Base-by-base conservation (phyloP, 2,113 vertebrate species). In the Nesoenas mayeri region DNA sequence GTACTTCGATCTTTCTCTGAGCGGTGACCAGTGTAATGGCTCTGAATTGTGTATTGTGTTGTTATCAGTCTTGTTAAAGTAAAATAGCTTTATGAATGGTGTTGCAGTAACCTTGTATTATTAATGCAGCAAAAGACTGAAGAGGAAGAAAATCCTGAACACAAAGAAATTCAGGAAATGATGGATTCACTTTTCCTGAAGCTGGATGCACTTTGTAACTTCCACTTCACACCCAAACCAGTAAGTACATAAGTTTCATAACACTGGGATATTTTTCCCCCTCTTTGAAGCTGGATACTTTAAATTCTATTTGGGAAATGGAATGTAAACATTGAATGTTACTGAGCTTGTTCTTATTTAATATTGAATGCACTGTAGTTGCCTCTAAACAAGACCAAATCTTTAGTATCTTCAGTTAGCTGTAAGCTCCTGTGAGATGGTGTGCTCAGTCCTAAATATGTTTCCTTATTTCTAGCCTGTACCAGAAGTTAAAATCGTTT, bases 141-240 rank as follows among this genome's bases (percentile, higher is more conserved):
- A 91, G 99, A 99, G 65, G 98, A 99, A 50, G 99, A 99, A 97
- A 99, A 99, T 81, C 98, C 99, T 18, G 97, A 98, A 31, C 99
- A 99, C 87, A 96, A 97, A n/a, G 99, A 99, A 97, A 99, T 99
- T 89, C 98, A 99, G 96, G 99, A 99, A 87, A 98, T 98, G 75
- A 99, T 99, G 99, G 99, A 99, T 86, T 98, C 98, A 1, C 98
- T 99, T 31, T 99, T 99, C 96, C 93, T 99, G 25, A 99, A 99
- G 80, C 91, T 99, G 94, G 99, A 99, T 48, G 99, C 99, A 0
- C 99, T 99, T 40, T 99, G 99, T 74, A 99, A 99, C 97, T 99
- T 99, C 95, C 99, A 99, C 95, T 99, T 99, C 89, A 99, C 97
- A 73, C 99, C 99, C 20, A 99, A 99, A 95, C 99, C 99, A 28